phyloP scores from a whole-genome alignment of 2,888 invertebrate genomes.

The Drosophila tripunctata region DNA sequence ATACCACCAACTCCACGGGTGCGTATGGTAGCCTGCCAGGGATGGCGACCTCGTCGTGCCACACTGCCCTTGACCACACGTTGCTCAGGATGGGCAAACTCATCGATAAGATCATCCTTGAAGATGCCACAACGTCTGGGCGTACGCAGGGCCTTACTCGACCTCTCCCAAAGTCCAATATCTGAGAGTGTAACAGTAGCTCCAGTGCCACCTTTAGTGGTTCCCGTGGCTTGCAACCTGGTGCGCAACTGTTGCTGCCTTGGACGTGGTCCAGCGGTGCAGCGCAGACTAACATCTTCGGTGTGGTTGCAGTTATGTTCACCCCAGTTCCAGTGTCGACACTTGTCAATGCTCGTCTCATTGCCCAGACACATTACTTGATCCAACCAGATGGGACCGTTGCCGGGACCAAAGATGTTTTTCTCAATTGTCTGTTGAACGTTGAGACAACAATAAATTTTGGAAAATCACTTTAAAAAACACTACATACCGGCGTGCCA shows the following conservation, averaged over 20 bases:
- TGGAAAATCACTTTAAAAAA: neutral
- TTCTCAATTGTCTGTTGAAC: slow-evolving; percentile 74
- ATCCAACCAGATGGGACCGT: slow-evolving; percentile 90
- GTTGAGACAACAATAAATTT: neutral
- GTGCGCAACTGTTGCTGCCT: slow-evolving; percentile 23
- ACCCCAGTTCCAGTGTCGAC: slow-evolving; percentile 89
- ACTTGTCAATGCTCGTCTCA: slow-evolving; percentile 87
- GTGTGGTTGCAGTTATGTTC: slow-evolving; percentile 89
- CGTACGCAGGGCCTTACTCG: slow-evolving; percentile 80
- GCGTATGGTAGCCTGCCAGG: slow-evolving; percentile 91
- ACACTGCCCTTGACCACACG: slow-evolving; percentile 87
- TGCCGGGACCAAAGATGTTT: slow-evolving; percentile 83
- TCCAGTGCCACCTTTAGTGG: neutral
- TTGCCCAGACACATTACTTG: slow-evolving; percentile 89
- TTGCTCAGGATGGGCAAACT: slow-evolving; percentile 85
- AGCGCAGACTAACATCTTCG: slow-evolving; percentile 88
- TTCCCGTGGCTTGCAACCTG: slow-evolving; percentile 13
- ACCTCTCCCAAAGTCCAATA: slow-evolving; percentile 80
- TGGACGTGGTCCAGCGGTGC: slow-evolving; percentile 73
- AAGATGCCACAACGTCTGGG: slow-evolving; percentile 86
- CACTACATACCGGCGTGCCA: slow-evolving; percentile 84
- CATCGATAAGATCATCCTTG: slow-evolving; percentile 78
- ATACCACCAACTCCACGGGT: slow-evolving; percentile 86
- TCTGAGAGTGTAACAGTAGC: slow-evolving; percentile 59
- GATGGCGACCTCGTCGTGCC: slow-evolving; percentile 88